Base-by-base conservation (phyloP, 1,140 invertebrate species). In the Magallana ariakensis region DNA sequence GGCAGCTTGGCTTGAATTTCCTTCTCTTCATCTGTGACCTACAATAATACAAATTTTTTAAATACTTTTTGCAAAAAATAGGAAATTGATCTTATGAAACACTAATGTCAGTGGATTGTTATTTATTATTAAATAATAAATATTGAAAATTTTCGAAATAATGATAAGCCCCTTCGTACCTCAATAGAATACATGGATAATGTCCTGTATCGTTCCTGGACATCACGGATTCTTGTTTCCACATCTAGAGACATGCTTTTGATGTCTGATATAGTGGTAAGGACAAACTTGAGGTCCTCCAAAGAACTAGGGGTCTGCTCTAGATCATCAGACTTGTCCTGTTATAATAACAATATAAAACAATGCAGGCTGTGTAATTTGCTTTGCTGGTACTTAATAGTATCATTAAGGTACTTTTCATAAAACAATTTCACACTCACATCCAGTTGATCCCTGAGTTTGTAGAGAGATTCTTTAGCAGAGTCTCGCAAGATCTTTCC, bases 211-310 rank as follows among this genome's bases (percentile, higher is more conserved):
- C 95, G 93, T 88, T 96, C 96, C 81, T 96, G 96, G 19, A 96
- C 95, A 91, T 97, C 97, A 89, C 96, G 95, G 22, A 98, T 96
- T 93, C 97, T 90, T 16, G 89, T 92, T 88, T 95, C 97, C 5
- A 97, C 96, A 85, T 96, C 96, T 53, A 98, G 95, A 5, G 97
- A 97, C 90, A 96, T 96, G 57, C 96, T 95, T 90, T 97, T 96
- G 62, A 98, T 96, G 57, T 96, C 96, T 7, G 96, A 95, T 83
- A 98, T 97, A 0, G 97, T 97, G 90, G 96, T 96, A 96, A 98
- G 96, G 0, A 98, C 96, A 91, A 96, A 95, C 95, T 98, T 98
- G 90, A 98, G 97, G 87, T 97, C 96, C 85, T 97, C 97, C 13
- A 98, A 94, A 19, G 96, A 96, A 88, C 96, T 96, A 13, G 95